Base-by-base conservation (phyloP, 2,797 vertebrate genomes). In the Eutrigla gurnardus region DNA sequence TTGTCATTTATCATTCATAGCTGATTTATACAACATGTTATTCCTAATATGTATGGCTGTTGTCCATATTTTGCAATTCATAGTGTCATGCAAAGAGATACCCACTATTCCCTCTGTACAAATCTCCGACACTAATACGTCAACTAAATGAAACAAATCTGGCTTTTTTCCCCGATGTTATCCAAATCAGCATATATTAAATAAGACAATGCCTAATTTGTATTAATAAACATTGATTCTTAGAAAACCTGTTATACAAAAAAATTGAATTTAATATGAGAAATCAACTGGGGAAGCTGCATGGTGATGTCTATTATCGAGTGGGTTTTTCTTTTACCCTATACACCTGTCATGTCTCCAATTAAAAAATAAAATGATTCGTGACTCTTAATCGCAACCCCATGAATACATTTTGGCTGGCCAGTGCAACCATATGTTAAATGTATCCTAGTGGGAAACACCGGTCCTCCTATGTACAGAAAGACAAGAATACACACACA, bases 381-480 rank as follows among this genome's bases (percentile, higher is more conserved):
- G 6, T 12, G 17, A 49, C 6, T 65, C 42, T 39, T 47, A 25
- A 60, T 54, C 3, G 12, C 10, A 50, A 25, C 8, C 17, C 42
- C 4, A 39, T 50, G 37, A 63, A 62, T 32, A 18, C 0, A 32
- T 60, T 45, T 17, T 5, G 1, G 1, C 17, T 7, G 0, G 32
- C 15, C 2, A 14, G 13, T 33, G 45, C 8, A 7, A 10, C 11
- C 18, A 5, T 43, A 33, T 57, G 61, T 55, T 54, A 4, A 40
- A 36, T 45, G 0, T 7, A 11, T 62, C 33, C 47, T 9, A 10
- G 12, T 0, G 8, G 14, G 39, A 37, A 25, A 62, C 57, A 46
- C 0, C 35, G 4, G 45, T 50, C 37, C 64, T 82, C 54, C 8
- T 39, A 50, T 37, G 33, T 57, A 15, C n/a, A 76, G 43, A 61